Percentiles rank a stretch among this genome's conserved stretches.
phyloP scores from a whole-genome alignment of 2,797 vertebrate genomes.

The Microctenopoma stevenorrisi region DNA sequence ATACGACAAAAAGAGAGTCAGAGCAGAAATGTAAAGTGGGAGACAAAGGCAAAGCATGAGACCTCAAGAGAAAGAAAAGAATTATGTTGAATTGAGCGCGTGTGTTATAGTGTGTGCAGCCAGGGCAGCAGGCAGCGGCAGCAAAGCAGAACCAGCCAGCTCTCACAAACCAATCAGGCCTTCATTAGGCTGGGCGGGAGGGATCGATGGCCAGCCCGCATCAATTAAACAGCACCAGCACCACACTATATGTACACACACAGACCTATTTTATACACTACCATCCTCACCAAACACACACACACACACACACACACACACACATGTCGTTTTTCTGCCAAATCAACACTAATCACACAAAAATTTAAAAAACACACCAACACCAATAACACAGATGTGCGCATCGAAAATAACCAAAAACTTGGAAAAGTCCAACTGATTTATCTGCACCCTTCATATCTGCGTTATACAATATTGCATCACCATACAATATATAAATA shows the following conservation, averaged over 20 bases:
- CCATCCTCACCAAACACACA: constrained; percentile 31
- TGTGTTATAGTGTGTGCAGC: constrained; percentile 70
- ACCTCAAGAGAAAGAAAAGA: constrained; percentile 65
- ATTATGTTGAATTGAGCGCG: constrained; percentile 79
- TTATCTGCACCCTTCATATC: background rate
- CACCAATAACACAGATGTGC: background rate
- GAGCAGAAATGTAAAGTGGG: constrained; percentile 61
- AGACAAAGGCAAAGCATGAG: constrained; percentile 60
- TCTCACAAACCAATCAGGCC: constrained; percentile 91
- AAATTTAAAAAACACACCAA: constrained; percentile 13
- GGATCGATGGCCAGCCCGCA: constrained; percentile 88
- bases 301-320: constrained; percentile 21
- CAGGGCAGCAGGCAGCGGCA: constrained; percentile 82
- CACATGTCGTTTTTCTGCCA: constrained; percentile 8
- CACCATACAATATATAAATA: background rate
- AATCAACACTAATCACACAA: constrained; percentile 10
- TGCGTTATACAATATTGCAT: background rate
- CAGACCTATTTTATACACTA: constrained; percentile 58
- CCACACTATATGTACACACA: constrained; percentile 61
- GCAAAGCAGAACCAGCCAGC: constrained; percentile 89
- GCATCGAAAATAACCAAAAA: background rate
- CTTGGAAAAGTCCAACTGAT: background rate
- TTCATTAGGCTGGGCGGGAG: constrained; percentile 88
- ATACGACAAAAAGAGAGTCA: constrained; percentile 54
- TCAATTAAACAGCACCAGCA: constrained; percentile 87